Evolutionary conservation across 2,888 invertebrate species (phyloP).

Genomic region (Pachydiplax longipennis): DNA sequence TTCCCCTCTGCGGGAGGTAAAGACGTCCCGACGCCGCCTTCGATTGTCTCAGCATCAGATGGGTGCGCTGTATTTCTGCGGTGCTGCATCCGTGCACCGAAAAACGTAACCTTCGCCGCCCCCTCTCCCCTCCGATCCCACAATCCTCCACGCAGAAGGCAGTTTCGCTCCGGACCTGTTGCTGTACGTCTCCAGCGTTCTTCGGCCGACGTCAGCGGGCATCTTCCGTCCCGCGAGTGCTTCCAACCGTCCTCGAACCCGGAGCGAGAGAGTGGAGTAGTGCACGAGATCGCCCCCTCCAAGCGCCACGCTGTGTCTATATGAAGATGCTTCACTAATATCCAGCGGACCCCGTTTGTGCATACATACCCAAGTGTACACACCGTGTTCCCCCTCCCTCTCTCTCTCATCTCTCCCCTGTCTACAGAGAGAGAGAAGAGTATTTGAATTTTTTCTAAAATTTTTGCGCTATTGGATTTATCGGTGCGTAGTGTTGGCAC

Average conservation of each 20-base stretch:
- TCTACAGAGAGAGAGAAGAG: background rate
- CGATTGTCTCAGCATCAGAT: background rate
- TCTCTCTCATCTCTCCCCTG: background rate
- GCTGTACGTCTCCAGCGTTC: slow-evolving; percentile 46
- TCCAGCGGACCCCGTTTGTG: slow-evolving; percentile 47
- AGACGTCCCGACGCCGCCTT: background rate
- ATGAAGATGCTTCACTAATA: slow-evolving; percentile 45
- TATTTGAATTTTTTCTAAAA: background rate
- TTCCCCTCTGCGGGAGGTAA: background rate
- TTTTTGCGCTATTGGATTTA: background rate
- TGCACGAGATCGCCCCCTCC: background rate
- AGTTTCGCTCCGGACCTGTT: slow-evolving; percentile 50
- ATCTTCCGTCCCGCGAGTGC: background rate
- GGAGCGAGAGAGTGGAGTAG: background rate
- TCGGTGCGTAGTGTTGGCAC: background rate
- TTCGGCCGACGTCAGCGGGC: background rate
- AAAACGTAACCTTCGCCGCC: background rate
- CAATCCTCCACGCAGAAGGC: background rate
- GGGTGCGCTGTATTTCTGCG: background rate
- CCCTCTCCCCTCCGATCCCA: slow-evolving; percentile 26
- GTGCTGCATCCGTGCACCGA: background rate
- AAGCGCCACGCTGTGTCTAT: background rate
- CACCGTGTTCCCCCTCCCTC: slow-evolving; percentile 38
- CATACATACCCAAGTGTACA: slow-evolving; percentile 26
- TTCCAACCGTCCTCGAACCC: background rate